Evolutionary conservation across 2,113 vertebrate species (phyloP).

Genomic region (Typhlomys cinereus): DNA sequence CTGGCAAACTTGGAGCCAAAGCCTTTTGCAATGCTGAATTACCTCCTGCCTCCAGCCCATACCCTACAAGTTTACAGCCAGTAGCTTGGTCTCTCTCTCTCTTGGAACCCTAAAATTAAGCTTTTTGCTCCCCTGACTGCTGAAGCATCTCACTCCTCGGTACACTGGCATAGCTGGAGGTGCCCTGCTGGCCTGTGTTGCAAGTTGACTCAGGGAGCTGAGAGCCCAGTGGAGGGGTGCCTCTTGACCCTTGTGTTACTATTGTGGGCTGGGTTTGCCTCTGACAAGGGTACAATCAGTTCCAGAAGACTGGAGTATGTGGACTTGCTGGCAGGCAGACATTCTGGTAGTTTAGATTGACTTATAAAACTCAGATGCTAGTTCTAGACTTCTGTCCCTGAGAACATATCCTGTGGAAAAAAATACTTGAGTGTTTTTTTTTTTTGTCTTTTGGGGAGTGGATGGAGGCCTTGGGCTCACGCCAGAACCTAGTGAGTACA

Average conservation of each 20-base stretch:
- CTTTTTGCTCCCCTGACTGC: neutral
- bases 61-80: slow-evolving; percentile 23
- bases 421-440: neutral
- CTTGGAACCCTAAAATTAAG: slow-evolving; percentile 12
- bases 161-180: neutral
- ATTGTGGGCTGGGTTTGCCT: neutral
- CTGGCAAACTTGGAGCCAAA: slow-evolving; percentile 33
- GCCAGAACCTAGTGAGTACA: neutral
- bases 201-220: slow-evolving; percentile 72
- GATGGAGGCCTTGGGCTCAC: neutral
- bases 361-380: slow-evolving; percentile 23
- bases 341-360: neutral
- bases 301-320: slow-evolving; percentile 28
- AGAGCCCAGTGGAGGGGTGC: slow-evolving; percentile 43
- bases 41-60: neutral
- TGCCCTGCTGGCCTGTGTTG: slow-evolving; percentile 55
- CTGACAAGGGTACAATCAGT: slow-evolving; percentile 31
- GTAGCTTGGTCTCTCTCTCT: slow-evolving; percentile 28
- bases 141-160: slow-evolving; percentile 18
- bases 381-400: neutral
- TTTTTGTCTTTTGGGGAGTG: neutral
- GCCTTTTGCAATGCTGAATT: neutral
- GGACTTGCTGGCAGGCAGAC: neutral
- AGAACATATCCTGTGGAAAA: neutral
- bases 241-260: slow-evolving; percentile 9